Base-by-base conservation (phyloP, 2,888 invertebrate species). In the Aquatica leii region DNA sequence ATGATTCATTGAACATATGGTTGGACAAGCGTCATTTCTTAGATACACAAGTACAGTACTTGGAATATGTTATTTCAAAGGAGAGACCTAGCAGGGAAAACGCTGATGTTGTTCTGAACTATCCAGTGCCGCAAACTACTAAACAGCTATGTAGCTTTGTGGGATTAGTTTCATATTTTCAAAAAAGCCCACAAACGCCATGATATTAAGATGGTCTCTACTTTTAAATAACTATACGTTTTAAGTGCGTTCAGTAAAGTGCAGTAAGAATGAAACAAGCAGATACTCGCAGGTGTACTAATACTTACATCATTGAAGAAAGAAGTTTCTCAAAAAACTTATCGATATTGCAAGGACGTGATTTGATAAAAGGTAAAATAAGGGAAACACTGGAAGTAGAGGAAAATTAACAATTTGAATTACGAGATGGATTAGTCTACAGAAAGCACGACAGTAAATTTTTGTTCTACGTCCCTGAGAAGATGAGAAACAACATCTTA, bases 171-270 rank as follows among this genome's bases (percentile, higher is more conserved):
- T 49, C 46, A 4, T 62, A 62, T 51, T 62, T 51, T 15, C 59
- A 51, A 15, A 76, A 59, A 67, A 69, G 58, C 65, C 74, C 8
- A 65, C 75, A 4, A 72, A 73, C 66, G 73, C 72, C 0, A 66
- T 72, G 8, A 69, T 67, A 53, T 24, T 35, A 12, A 9, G 66
- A 6, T 68, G 66, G 68, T 43, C 59, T 4, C 14, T 60, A 12
- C 9, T 14, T 18, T 35, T 64, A 9, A 43, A 54, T 41, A 21
- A 55, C 15, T 63, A 21, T 57, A 34, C 49, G 48, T 63, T 59
- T 52, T 4, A 3, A 3, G 14, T 17, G 14, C n/a, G 8, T 2
- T n/a, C 48, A 48, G 8, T 9, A 14, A 41, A 15, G 15, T n/a
- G 20, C 14, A 17, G 11, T 21, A 4, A n/a, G 35, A 18, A 48